phyloP scores from a whole-genome alignment of 2,888 invertebrate genomes.

The Campoplex capitator region DNA sequence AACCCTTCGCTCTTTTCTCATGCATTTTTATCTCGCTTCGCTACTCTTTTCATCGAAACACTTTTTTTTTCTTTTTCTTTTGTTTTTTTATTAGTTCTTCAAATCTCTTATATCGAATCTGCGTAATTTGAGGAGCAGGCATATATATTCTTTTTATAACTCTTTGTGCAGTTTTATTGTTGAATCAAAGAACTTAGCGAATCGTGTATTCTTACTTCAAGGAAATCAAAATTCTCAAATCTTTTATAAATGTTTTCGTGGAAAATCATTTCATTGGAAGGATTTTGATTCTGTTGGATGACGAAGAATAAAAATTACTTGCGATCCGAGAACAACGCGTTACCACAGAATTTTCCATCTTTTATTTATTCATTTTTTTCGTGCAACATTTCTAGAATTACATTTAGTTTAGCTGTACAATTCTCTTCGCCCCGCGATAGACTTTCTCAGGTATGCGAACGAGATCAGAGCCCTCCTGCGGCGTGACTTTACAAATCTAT shows the following conservation, averaged over 20 bases:
- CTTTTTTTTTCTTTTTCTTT: neutral
- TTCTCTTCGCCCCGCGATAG: conserved; percentile 34
- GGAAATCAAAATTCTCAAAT: no score
- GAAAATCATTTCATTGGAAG: no score
- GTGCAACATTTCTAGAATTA: conserved; percentile 65
- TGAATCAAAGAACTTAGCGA: neutral
- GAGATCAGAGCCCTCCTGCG: conserved; percentile 7
- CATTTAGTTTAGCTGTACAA: conserved; percentile 70
- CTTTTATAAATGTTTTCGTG: no score
- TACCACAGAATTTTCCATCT: neutral
- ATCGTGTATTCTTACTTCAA: no score
- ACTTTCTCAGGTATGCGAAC: conserved; percentile 18
- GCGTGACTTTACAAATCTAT: conserved; percentile 35
- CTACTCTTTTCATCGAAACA: conserved; percentile 26
- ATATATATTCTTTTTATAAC: neutral
- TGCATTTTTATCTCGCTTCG: conserved; percentile 17
- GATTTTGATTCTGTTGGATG: neutral
- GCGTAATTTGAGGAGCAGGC: neutral
- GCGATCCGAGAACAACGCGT: neutral
- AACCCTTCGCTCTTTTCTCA: conserved; percentile 50
- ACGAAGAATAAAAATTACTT: neutral
- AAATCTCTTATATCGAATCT: neutral
- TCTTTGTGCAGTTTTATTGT: neutral
- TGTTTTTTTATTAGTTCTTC: neutral
- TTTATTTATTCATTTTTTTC: neutral